A percentile compares a stretch with the other conserved stretches of the same genome.
Conservation (phyloP, 2,888 invertebrate species). For the Agriopis marginaria region DNA sequence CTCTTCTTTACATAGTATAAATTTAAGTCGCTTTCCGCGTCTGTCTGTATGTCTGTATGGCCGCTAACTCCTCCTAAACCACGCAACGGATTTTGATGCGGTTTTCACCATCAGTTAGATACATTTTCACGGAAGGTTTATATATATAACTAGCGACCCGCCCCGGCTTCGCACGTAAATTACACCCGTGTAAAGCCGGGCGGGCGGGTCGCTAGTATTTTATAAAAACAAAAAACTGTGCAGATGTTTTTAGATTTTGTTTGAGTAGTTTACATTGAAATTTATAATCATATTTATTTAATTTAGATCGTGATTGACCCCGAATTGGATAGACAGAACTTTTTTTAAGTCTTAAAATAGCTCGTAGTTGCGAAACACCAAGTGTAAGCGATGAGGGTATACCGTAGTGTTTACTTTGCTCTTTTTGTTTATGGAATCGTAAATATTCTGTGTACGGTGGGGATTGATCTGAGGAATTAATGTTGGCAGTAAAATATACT, state of each 20-base stretch:
- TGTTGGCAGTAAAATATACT: constrained; percentile 8
- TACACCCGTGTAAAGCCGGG: no score
- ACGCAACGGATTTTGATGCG: no score
- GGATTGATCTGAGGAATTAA: constrained; percentile 32
- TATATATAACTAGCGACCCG: no score
- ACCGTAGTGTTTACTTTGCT: constrained; percentile 56
- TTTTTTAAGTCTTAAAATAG: constrained; percentile 53
- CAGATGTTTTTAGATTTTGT: background rate
- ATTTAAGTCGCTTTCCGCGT: no score
- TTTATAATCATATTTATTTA: constrained; percentile 17
- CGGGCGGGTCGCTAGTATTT: no score
- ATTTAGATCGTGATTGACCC: constrained; percentile 31
- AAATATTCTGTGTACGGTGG: constrained; percentile 33
- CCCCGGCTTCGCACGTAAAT: no score
- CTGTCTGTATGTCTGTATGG: no score
- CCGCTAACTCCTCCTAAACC: no score
- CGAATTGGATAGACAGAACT: constrained; percentile 27
- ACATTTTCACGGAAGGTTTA: no score
- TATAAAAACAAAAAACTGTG: background rate
- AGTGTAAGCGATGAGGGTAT: constrained; percentile 53
- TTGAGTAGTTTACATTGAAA: background rate
- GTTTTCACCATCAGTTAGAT: no score
- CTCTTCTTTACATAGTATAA: no score
- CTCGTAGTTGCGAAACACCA: constrained; percentile 53
- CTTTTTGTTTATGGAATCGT: constrained; percentile 58